These are phyloP conservation scores for Tragelaphus strepsiceros DNA, from an alignment of 2,113 vertebrate species.

Conservation along the genomic window DNA sequence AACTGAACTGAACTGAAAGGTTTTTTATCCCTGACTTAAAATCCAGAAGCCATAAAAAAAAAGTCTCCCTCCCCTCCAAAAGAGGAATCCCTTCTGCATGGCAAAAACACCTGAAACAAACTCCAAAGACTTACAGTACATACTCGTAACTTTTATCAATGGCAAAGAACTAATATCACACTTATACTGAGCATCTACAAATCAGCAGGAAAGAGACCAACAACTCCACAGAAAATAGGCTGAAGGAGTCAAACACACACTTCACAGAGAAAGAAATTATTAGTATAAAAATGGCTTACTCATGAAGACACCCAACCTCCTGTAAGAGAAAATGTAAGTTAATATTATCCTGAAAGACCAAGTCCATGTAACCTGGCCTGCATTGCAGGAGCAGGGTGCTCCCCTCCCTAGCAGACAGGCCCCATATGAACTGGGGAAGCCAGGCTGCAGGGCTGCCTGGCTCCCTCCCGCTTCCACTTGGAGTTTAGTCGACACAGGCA, in stretches of 20 bases:
- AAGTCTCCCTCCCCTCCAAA: background rate
- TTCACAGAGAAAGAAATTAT: background rate
- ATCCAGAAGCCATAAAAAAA: background rate
- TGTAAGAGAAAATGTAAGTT: background rate
- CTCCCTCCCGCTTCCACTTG: background rate
- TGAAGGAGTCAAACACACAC: background rate
- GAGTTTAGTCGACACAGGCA: background rate
- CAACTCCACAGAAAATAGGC: background rate
- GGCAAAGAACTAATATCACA: background rate
- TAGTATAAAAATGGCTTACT: background rate
- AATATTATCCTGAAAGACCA: background rate
- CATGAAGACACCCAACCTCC: background rate
- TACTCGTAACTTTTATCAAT: background rate
- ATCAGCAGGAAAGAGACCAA: background rate
- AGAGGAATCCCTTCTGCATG: background rate
- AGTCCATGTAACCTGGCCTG: fast-evolving
- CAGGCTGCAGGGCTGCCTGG: fast-evolving
- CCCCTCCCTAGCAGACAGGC: background rate
- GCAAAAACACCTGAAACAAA: background rate
- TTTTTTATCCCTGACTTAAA: background rate
- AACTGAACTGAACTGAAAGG: background rate
- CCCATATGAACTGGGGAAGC: background rate
- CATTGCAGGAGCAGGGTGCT: fast-evolving
- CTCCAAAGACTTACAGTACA: background rate
- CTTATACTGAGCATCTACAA: background rate